A percentile compares a stretch with the other conserved stretches of the same genome.
These are phyloP conservation scores for Hypselothyrea guttata DNA, from an alignment of 2,888 invertebrate species.

Conservation along the genomic window DNA sequence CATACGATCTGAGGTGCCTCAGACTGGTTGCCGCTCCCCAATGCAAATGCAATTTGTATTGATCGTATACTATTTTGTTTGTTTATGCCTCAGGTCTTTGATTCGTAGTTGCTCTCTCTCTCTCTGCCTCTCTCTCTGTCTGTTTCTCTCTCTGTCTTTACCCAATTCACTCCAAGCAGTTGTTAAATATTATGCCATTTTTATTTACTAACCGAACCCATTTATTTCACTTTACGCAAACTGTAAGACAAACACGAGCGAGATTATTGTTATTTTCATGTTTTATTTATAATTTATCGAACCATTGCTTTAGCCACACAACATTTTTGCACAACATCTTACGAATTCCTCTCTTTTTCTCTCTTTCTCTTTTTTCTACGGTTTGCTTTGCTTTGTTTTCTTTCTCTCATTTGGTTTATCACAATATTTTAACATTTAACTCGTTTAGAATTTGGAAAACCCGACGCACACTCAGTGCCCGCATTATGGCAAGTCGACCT, in stretches of 20 bases:
- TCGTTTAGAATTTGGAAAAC: slow-evolving; percentile 61
- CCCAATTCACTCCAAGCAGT: too few species aligned
- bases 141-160: too few species aligned
- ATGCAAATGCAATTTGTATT: slow-evolving; percentile 4
- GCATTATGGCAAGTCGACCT: slow-evolving; percentile 64
- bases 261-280: slow-evolving; percentile 58
- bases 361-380: slow-evolving; percentile 2
- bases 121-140: too few species aligned
- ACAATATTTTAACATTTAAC: slow-evolving; percentile 55
- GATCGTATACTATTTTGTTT: slow-evolving; percentile 11
- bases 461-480: slow-evolving; percentile 12
- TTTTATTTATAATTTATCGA: slow-evolving; percentile 74
- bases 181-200: slow-evolving; percentile 45
- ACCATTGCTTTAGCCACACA: slow-evolving; percentile 47
- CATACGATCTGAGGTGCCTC: not conserved
- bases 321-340: slow-evolving; percentile 54
- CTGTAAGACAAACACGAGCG: slow-evolving; percentile 41
- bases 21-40: slow-evolving; percentile 39
- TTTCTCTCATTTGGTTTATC: slow-evolving; percentile 48
- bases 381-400: not conserved
- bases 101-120: too few species aligned
- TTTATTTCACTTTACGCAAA: slow-evolving; percentile 42
- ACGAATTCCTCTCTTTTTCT: too few species aligned
- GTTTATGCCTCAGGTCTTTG: too few species aligned
- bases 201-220: slow-evolving; percentile 30